Evolutionary conservation across 2,113 vertebrate species (phyloP), one percentile per base, ranked within the genome.

Genomic region (Labeo catla): DNA sequence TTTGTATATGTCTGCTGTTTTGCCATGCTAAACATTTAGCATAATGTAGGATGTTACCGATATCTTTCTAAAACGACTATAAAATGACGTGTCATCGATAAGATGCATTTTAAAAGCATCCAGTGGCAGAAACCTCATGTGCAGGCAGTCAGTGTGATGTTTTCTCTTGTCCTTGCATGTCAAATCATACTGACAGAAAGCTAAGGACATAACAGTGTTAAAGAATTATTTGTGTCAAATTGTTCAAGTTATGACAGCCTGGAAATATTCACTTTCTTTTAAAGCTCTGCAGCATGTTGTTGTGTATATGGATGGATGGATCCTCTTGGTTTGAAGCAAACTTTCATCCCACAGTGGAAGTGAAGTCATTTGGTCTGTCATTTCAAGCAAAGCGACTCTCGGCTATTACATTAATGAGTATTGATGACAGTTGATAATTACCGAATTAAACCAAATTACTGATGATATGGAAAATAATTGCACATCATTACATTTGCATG

Each of bases 401-500:
- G 81, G 88, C 89, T 90, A 91, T 93, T 89, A 91, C 90, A 90
- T 86, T 92, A 94, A 94, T 93, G 90, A 90, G 86, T 93, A 93
- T 91, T 92, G 93, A 95, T 92, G 91, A 89, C 85, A 90, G 89
- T 88, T 86, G 84, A 89, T 93, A 91, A 94, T 93, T 93, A 90
- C 89, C 88, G 91, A 93, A 93, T 94, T 93, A 93, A 89, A 89
- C 88, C 88, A 91, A 93, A 93, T 94, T 93, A 92, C 90, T 45
- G 66, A 92, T 91, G 90, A 93, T 91, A 90, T 89, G 91, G 88
- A 73, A 87, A 78, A 81, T 79, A 70, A 76, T 73, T 93, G 92
- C 89, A 90, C 89, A 90, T 91, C 89, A 82, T 88, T 89, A 83
- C 91, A 94, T 95, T 93, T 91, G 89, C 92, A 92, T 90, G 89